Conservation (phyloP, 2,888 invertebrate species). For the Julus scandinavius region DNA sequence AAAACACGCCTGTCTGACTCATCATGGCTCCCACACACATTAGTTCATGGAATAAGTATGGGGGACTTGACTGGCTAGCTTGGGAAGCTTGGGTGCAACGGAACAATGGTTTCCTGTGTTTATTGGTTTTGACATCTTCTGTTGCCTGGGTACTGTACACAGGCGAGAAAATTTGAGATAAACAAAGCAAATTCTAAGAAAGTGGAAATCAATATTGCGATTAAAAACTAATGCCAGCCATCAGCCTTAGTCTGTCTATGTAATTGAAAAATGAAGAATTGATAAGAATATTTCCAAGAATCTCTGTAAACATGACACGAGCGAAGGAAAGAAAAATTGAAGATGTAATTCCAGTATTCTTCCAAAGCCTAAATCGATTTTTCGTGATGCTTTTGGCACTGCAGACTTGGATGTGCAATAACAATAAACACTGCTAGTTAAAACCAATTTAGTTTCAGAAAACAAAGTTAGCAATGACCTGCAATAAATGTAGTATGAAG, state of each 20-base stretch:
- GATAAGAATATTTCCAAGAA: background rate
- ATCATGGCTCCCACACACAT: background rate
- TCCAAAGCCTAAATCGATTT: background rate
- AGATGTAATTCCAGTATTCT: background rate
- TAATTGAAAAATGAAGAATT: background rate
- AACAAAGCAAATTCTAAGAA: background rate
- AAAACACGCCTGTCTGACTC: conserved; percentile 12
- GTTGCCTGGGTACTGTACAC: background rate
- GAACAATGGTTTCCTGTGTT: background rate
- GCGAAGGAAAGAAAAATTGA: background rate
- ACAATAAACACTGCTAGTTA: background rate
- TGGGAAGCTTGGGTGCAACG: background rate
- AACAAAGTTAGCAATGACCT: background rate
- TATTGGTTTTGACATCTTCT: background rate
- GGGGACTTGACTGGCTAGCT: background rate
- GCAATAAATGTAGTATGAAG: background rate
- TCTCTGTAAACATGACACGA: background rate
- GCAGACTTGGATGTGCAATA: background rate
- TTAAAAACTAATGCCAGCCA: background rate
- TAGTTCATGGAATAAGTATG: background rate
- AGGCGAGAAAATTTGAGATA: background rate
- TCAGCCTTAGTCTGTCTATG: background rate
- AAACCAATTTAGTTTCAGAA: background rate
- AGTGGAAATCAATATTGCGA: background rate
- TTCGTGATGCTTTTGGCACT: background rate